Conservation (phyloP, 2,113 vertebrate genomes). For the Misgurnus mizolepis region DNA sequence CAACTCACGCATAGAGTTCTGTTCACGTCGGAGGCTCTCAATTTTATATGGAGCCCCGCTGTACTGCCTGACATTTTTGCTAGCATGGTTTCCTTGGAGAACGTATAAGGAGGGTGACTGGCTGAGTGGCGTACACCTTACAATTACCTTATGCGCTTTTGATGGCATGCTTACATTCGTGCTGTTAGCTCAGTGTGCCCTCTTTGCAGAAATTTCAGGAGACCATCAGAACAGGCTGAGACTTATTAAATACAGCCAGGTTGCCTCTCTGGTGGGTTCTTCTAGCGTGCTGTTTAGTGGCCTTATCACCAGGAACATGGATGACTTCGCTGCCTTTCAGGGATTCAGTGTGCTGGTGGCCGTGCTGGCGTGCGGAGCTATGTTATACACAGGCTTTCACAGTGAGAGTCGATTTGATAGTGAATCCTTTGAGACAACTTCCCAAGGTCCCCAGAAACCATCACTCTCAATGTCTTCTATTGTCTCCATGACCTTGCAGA, state of each 20-base stretch:
- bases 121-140: conserved; percentile 83
- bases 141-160: conserved; percentile 79
- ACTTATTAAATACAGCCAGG: conserved; percentile 83
- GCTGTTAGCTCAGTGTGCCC: conserved; percentile 82
- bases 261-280: conserved; percentile 80
- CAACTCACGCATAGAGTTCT: conserved; percentile 73
- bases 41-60: conserved; percentile 81
- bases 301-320: conserved; percentile 83
- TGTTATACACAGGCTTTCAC: conserved; percentile 80
- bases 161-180: conserved; percentile 83
- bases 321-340: conserved; percentile 81
- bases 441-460: neutral
- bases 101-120: conserved; percentile 79
- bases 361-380: conserved; percentile 74
- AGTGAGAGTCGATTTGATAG: conserved; percentile 75
- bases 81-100: conserved; percentile 93
- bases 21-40: conserved; percentile 72
- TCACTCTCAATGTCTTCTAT: conserved; percentile 71
- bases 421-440: conserved; percentile 39
- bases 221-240: conserved; percentile 75
- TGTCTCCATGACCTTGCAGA: conserved; percentile 76
- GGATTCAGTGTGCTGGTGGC: conserved; percentile 69
- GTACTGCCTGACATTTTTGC: conserved; percentile 81
- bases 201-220: conserved; percentile 82
- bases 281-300: conserved; percentile 85